Evolutionary conservation across 92 coral and sea anemone genomes (phyloP).

Genomic region (Epizoanthus stellaris): DNA sequence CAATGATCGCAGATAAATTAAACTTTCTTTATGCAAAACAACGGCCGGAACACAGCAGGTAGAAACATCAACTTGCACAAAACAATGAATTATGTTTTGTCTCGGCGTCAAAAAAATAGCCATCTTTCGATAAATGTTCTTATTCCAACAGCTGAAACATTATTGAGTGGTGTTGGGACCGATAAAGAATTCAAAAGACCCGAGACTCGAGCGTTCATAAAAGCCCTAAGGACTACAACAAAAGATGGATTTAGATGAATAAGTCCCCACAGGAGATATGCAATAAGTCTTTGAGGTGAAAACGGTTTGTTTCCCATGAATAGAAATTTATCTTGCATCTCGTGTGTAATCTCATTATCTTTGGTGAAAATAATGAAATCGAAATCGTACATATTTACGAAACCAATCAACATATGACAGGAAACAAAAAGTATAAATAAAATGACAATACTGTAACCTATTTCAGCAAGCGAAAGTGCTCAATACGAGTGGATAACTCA

Average conservation of each 20-base stretch:
- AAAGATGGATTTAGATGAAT: not conserved
- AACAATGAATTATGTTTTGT: too few species aligned
- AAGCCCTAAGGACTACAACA: not conserved
- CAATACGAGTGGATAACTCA: not conserved
- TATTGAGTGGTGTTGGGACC: too few species aligned
- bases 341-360: slow-evolving; percentile 6
- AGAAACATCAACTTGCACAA: too few species aligned
- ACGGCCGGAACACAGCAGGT: too few species aligned
- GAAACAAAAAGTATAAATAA: not conserved
- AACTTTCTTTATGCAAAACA: too few species aligned
- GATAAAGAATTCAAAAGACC: too few species aligned
- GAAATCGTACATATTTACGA: slow-evolving; percentile 5
- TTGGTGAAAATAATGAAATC: slow-evolving; percentile 1
- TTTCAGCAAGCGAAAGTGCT: too few species aligned
- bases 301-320: not conserved
- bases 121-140: too few species aligned
- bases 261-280: not conserved
- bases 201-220: too few species aligned
- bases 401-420: slow-evolving; percentile 12
- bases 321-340: not conserved
- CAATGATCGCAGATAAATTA: too few species aligned
- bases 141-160: too few species aligned
- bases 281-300: not conserved
- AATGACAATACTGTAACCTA: not conserved
- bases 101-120: too few species aligned